Percentiles rank a stretch among this genome's conserved stretches.
Evolutionary conservation across 2,113 vertebrate species (phyloP).

Genomic region (Hemicordylus capensis): DNA sequence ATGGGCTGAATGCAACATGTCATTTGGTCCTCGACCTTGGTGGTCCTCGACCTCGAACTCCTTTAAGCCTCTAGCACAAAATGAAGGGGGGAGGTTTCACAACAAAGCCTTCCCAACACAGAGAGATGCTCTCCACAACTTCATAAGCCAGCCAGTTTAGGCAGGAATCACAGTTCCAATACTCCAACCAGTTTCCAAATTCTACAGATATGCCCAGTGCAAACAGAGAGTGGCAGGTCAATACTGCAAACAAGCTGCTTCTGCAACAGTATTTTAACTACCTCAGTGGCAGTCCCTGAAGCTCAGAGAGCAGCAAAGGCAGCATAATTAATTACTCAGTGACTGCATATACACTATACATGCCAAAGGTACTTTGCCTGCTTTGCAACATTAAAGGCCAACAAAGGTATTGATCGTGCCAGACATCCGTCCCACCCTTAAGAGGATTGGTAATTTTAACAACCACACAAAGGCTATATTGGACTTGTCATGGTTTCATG

Average conservation of each 20-base stretch:
- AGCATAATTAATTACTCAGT: conserved; percentile 23
- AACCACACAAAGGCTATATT: neutral
- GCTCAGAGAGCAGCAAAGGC: conserved; percentile 17
- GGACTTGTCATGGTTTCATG: conserved; percentile 22
- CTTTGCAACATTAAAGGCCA: conserved; percentile 37
- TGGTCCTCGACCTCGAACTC: neutral
- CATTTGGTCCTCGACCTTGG: too few relatives aligned
- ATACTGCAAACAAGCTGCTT: conserved; percentile 29
- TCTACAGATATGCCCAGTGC: neutral
- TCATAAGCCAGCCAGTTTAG: neutral
- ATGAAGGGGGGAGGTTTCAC: neutral
- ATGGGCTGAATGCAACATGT: too few relatives aligned
- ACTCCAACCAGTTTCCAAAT: neutral
- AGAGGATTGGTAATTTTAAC: conserved; percentile 29
- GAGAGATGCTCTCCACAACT: too few relatives aligned
- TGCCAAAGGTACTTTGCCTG: conserved; percentile 14
- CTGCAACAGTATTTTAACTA: conserved; percentile 43
- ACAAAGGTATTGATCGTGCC: conserved; percentile 39
- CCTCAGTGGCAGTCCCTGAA: neutral
- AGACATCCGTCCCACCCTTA: conserved; percentile 15
- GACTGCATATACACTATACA: neutral
- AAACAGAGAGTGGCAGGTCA: neutral
- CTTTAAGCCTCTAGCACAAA: neutral
- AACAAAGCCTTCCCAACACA: neutral
- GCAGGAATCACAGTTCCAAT: neutral